phyloP scores from a whole-genome alignment of 2,113 vertebrate species.

The Falco punctatus region DNA sequence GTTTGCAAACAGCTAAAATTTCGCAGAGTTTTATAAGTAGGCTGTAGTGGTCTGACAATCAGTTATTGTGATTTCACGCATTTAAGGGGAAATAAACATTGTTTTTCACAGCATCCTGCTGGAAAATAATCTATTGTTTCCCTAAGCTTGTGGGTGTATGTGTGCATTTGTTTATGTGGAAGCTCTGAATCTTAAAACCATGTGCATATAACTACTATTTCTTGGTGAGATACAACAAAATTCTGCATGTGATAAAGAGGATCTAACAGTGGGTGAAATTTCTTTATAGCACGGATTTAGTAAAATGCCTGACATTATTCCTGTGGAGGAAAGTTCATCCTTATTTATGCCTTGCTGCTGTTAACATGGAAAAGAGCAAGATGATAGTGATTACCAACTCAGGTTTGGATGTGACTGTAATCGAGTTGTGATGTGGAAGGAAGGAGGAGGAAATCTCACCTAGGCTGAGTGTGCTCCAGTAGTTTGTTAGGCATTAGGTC shows the following conservation, averaged over 20 bases:
- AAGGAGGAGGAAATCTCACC: background rate
- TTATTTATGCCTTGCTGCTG: slow-evolving; percentile 21
- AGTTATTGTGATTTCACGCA: slow-evolving; percentile 59
- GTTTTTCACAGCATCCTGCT: slow-evolving; percentile 48
- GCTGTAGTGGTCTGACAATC: slow-evolving; percentile 41
- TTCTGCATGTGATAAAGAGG: background rate
- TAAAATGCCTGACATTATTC: background rate
- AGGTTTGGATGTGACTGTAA: background rate
- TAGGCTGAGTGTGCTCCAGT: background rate
- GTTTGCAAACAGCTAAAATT: slow-evolving; percentile 54
- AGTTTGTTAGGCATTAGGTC: background rate
- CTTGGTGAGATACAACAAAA: background rate
- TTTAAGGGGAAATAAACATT: slow-evolving; percentile 41
- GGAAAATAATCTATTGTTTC: slow-evolving; percentile 56
- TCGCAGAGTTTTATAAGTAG: slow-evolving; percentile 22
- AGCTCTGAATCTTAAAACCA: background rate
- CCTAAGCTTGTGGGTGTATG: background rate
- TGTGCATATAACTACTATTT: slow-evolving; percentile 23
- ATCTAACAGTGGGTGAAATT: background rate
- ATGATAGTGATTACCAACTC: slow-evolving; percentile 9
- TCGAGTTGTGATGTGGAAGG: background rate
- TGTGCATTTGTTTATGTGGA: slow-evolving; percentile 41
- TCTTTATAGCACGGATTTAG: background rate
- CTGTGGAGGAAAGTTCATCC: background rate
- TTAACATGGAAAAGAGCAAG: slow-evolving; percentile 30